phyloP scores from a whole-genome alignment of 2,797 vertebrate genomes.

The Sphenodon punctatus region DNA sequence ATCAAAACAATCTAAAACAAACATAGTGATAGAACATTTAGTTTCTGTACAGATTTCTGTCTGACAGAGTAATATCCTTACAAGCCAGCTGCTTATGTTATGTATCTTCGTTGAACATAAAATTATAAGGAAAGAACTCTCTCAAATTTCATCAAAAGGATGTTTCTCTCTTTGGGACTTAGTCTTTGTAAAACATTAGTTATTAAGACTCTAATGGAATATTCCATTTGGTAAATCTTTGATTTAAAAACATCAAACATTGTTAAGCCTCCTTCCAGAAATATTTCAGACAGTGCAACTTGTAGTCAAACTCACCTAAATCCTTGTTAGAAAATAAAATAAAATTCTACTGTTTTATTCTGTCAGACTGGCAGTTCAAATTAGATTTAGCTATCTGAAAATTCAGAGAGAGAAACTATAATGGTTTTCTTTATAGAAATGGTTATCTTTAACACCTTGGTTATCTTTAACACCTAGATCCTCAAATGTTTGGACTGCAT shows the following conservation, averaged over 20 bases:
- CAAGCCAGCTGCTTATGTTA: not conserved
- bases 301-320: not conserved
- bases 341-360: not conserved
- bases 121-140: not conserved
- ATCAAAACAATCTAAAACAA: not conserved
- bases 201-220: not conserved
- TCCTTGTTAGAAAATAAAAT: not conserved
- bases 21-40: too few relatives aligned
- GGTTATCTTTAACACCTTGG: not conserved
- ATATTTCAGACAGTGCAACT: not conserved
- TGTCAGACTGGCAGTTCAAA: not conserved
- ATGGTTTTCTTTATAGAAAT: too few relatives aligned
- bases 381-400: not conserved
- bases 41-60: not conserved
- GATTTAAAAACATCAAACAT: not conserved
- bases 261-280: not conserved
- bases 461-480: too few relatives aligned
- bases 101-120: not conserved
- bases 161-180: not conserved
- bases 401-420: too few relatives aligned
- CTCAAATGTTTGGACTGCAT: too few relatives aligned
- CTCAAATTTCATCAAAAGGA: not conserved
- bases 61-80: not conserved
- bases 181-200: not conserved
- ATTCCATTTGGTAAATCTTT: not conserved